A percentile compares a stretch with the other conserved stretches of the same genome.
phyloP scores from a whole-genome alignment of 2,888 invertebrate genomes.

The Agriopis leucophaearia region DNA sequence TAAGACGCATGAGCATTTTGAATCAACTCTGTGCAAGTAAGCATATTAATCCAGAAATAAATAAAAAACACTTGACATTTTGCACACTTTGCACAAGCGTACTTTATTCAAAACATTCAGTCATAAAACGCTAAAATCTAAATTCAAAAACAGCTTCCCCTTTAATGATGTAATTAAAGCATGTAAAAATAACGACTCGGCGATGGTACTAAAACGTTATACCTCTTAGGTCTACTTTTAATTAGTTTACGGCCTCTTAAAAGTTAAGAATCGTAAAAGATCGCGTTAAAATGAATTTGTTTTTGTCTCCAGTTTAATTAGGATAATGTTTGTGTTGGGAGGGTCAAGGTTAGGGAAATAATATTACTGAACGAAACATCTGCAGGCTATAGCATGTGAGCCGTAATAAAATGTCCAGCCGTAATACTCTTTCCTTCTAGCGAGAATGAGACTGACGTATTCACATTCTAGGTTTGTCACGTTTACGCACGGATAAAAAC shows the following conservation, averaged over 20 bases:
- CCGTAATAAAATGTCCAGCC: too few relatives aligned
- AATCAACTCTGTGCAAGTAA: too few relatives aligned
- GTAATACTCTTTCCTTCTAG: too few relatives aligned
- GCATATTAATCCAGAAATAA: too few relatives aligned
- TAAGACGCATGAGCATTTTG: too few relatives aligned
- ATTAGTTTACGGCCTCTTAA: slow-evolving; percentile 51
- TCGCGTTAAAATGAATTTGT: slow-evolving; percentile 41
- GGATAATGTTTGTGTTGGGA: slow-evolving; percentile 25
- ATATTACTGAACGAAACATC: neutral
- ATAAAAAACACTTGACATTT: neutral
- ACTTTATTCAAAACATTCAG: slow-evolving; percentile 11
- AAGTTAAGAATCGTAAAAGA: slow-evolving; percentile 44
- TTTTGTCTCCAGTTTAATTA: slow-evolving; percentile 30
- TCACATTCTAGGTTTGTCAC: too few relatives aligned
- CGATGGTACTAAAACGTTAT: slow-evolving; percentile 38
- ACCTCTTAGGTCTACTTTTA: slow-evolving; percentile 46
- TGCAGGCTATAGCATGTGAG: too few relatives aligned
- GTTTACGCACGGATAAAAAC: too few relatives aligned
- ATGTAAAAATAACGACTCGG: slow-evolving; percentile 41
- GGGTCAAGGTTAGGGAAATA: slow-evolving; percentile 8
- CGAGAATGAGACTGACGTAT: too few relatives aligned
- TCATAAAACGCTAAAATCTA: slow-evolving; percentile 20
- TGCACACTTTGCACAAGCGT: neutral
- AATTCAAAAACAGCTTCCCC: slow-evolving; percentile 29
- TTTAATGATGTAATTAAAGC: slow-evolving; percentile 41